Base-by-base conservation (phyloP, 1,140 invertebrate genomes). In the Philotrypesis tridentata region DNA sequence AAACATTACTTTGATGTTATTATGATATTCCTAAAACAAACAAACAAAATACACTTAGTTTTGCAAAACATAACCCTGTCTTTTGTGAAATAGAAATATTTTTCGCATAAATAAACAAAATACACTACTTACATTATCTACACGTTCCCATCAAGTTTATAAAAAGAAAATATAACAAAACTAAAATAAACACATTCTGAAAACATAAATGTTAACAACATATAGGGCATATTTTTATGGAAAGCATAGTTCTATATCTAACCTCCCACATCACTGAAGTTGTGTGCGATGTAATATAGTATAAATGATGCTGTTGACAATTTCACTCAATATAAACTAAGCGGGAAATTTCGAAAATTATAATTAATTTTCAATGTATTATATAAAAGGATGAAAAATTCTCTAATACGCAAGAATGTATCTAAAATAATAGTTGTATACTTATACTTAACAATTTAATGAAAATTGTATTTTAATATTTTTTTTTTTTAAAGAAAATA, bases 41-140 rank as follows among this genome's bases (percentile, higher is more conserved):
- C 12, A 60, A 71, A 55, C 21, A 55, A 55, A 71, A 79, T 23
- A 68, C 48, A 27, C 29, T 80, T 60, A 8, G 12, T 33, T 79
- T 79, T 63, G 40, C 40, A 80, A 73, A 80, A 80, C 31, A 73
- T 80, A 80, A 80, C 78, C 78, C 71, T 21, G 14, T 60, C 37
- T 60, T 21, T 0, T 29, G 31, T 61, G 67, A 67, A 43, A 17
- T 29, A 14, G 7, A 70, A 48, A n/a, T 61, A 70, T 21, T 33
- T 31, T 31, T n/a, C 48, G 1, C 3, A 71, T 7, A 60, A 61
- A 29, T 27, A 71, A 17, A 60, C 21, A 60, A 65, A 40, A 65
- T 7, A 12, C 40, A 29, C 31, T 23, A 37, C n/a, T 70, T 60
- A 11, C 67, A 21, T 21, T 29, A 8, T 33, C 17, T 3, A 27